Evolutionary conservation across 2,888 invertebrate species (phyloP).

Genomic region (Cheilosia scutellata): DNA sequence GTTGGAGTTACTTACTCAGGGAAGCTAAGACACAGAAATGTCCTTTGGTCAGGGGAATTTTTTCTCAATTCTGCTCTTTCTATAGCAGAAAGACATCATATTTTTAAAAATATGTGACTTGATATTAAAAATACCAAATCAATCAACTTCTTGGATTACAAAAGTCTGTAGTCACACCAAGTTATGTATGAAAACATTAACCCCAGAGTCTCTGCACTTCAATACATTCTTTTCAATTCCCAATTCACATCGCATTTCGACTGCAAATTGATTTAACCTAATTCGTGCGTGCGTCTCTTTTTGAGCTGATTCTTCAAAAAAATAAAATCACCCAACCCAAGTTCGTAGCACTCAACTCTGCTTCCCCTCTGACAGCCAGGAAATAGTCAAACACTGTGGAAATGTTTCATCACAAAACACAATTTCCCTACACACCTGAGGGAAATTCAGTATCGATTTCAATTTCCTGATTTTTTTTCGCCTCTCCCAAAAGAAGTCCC

Average conservation of each 20-base stretch:
- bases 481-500: neutral
- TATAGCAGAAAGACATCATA: no score
- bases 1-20: no score
- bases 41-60: no score
- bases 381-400: conserved; percentile 15
- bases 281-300: conserved; percentile 13
- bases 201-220: neutral
- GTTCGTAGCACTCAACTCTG: conserved; percentile 6
- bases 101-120: no score
- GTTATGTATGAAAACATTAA: neutral
- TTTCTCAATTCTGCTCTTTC: no score
- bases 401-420: conserved; percentile 26
- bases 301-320: neutral
- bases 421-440: conserved; percentile 26
- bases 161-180: neutral
- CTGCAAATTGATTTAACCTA: conserved; percentile 32
- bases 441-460: conserved; percentile 44
- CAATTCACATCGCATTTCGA: neutral
- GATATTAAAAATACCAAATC: neutral
- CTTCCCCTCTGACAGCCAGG: neutral
- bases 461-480: conserved; percentile 21
- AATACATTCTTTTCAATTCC: conserved; percentile 1
- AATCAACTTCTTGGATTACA: neutral
- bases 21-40: no score
- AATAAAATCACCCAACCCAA: conserved; percentile 15